A percentile compares a stretch with the other conserved stretches of the same genome.
These are phyloP conservation scores for Saguinus imperator DNA, from an alignment of 2,113 vertebrate species.

Conservation along the genomic window DNA sequence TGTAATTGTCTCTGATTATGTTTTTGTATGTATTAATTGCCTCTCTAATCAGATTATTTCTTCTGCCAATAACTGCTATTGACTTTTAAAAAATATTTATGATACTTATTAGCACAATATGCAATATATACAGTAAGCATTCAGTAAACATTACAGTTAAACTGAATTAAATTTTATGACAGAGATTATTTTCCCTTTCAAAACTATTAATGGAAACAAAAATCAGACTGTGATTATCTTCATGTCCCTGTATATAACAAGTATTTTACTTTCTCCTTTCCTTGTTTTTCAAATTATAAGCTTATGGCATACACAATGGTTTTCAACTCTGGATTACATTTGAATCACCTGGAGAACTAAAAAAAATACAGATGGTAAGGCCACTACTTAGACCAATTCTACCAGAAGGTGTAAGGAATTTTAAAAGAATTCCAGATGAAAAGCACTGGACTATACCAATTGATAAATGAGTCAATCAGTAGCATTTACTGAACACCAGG, in stretches of 20 bases:
- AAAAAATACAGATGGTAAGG: neutral
- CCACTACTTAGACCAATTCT: neutral
- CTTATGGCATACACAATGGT: neutral
- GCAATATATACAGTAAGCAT: neutral
- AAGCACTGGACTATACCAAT: neutral
- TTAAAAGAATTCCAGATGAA: neutral
- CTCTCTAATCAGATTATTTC: constrained; percentile 54
- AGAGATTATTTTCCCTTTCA: constrained; percentile 34
- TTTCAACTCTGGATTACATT: neutral
- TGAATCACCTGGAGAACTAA: neutral
- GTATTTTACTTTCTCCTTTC: neutral
- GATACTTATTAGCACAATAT: constrained; percentile 16
- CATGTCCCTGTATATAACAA: neutral
- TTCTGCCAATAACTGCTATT: constrained; percentile 39
- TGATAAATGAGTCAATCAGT: neutral
- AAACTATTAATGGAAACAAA: constrained; percentile 22
- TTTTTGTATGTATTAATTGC: constrained; percentile 45
- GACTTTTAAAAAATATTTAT: constrained; percentile 30
- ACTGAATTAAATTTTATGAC: constrained; percentile 34
- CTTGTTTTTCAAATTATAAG: constrained; percentile 20
- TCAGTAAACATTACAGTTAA: constrained; percentile 16
- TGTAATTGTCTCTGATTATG: constrained; percentile 18
- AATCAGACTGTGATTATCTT: neutral
- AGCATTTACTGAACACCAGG: neutral
- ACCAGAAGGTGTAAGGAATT: neutral